Evolutionary conservation across 2,113 vertebrate species (phyloP).

Genomic region (Barnardius zonarius): DNA sequence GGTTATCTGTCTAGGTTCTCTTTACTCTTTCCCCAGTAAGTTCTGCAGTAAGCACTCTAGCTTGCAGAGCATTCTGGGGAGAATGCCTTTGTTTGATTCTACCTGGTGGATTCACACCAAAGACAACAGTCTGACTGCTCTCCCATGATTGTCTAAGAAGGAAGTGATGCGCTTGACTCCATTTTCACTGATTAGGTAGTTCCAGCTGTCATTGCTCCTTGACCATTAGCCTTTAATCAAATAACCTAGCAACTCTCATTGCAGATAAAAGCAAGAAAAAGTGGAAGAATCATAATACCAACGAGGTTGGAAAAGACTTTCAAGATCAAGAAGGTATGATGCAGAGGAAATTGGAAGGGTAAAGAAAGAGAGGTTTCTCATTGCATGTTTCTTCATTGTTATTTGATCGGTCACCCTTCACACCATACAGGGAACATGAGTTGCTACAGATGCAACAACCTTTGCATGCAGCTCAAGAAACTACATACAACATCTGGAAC

Average conservation of each 20-base stretch:
- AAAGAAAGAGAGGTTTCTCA: neutral
- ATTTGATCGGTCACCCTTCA: neutral
- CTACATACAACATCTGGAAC: constrained; percentile 20
- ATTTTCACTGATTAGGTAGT: neutral
- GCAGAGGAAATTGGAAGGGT: neutral
- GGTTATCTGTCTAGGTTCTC: neutral
- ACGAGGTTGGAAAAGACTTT: neutral
- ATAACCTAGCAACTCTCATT: neutral
- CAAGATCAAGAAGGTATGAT: neutral
- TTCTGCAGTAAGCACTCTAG: neutral
- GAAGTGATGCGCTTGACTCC: neutral
- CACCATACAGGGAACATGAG: neutral
- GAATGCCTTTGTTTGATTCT: neutral
- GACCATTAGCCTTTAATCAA: neutral
- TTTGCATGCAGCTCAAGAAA: constrained; percentile 15
- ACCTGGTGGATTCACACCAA: neutral
- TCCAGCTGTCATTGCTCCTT: neutral
- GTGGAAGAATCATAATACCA: neutral
- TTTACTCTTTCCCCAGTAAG: neutral
- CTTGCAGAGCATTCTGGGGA: neutral
- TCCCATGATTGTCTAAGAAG: neutral
- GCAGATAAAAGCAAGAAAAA: neutral
- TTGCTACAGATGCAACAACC: neutral
- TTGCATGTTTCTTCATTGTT: neutral
- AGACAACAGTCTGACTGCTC: neutral